Base-by-base conservation (phyloP, 2,113 vertebrate genomes). In the Blennius ocellaris region DNA sequence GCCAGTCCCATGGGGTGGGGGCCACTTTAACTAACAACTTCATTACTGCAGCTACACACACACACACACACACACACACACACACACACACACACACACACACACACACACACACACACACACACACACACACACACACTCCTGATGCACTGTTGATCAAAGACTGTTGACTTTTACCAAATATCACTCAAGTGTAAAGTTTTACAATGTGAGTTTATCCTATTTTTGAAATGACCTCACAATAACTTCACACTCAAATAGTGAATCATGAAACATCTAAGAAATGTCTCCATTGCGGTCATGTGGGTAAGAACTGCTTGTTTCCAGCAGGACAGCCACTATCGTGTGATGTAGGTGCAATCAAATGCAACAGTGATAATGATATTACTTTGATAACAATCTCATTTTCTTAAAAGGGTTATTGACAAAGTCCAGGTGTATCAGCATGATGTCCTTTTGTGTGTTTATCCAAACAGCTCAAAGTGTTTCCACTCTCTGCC, bases 11-110 rank as follows among this genome's bases (percentile, higher is more conserved):
- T 81, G 91, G 86, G 92, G 82, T 71, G 87, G 79, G 87, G 83
- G 83, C 81, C 88, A 90, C 87, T 92, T 91, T 93, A 93, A 92
- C 89, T 91, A 94, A 93, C 91, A 93, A 92, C 93, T 93, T 94
- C 87, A 94, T 93, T 93, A 93, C 86, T 88, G 84, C 88, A 77
- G 84, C 84, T 69, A 68, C 82, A 78, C 74, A 73, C 67, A 82
- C 48, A 44, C 38, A 66, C 65, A 55, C 58, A 62, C 55, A 64
- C 30, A 59, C 70, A 68, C 76, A 53, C 69, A 49, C 79, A 76
- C 69, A 69, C 36, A 67, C 55, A 57, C 66, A 12, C 37, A 68
- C 64, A 70, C 78, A 45, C 71, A 60, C 66, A 57, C 60, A 64
- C 71, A 70, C 84, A 79, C 73, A 72, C 67, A 82, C 48, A 43